A percentile compares a stretch with the other conserved stretches of the same genome.
Conservation (phyloP, 2,888 invertebrate genomes). For the Catocala nupta region DNA sequence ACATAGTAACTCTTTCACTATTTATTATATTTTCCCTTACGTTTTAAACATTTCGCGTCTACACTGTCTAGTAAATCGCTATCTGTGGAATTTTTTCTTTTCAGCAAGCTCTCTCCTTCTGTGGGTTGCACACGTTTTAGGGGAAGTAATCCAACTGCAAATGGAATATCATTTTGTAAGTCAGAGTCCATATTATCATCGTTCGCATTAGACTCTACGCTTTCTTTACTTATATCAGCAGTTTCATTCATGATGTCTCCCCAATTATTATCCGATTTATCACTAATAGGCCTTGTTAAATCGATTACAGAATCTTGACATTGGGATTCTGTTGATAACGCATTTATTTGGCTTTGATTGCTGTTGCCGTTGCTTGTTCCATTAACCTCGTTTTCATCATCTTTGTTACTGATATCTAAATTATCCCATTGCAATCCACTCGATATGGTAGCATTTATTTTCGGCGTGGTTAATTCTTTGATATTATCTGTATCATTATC, state of each 20-base stretch:
- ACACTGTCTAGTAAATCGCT: slow-evolving; percentile 64
- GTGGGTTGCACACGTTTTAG: slow-evolving; percentile 67
- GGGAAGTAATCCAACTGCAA: slow-evolving; percentile 80
- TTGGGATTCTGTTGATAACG: slow-evolving; percentile 47
- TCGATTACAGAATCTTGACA: slow-evolving; percentile 63
- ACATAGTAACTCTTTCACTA: slow-evolving; percentile 48
- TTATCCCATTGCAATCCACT: slow-evolving; percentile 61
- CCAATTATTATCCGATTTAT: slow-evolving; percentile 61
- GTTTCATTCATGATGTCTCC: slow-evolving; percentile 55
- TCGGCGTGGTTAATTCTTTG: slow-evolving; percentile 36
- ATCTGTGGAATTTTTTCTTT: slow-evolving; percentile 67
- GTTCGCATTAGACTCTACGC: slow-evolving; percentile 49
- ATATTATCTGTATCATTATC: slow-evolving; percentile 48
- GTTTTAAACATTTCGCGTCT: slow-evolving; percentile 80
- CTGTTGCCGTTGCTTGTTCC: slow-evolving; percentile 22
- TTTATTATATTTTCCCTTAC: slow-evolving; percentile 80
- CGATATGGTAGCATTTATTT: slow-evolving; percentile 40
- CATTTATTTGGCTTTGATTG: slow-evolving; percentile 47
- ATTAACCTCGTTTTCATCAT: slow-evolving; percentile 39
- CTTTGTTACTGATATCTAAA: slow-evolving; percentile 57
- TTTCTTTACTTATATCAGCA: slow-evolving; percentile 62
- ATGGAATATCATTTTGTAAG: slow-evolving; percentile 75
- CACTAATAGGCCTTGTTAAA: slow-evolving; percentile 60
- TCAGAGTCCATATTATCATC: slow-evolving; percentile 52
- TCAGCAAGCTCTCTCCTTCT: slow-evolving; percentile 65